phyloP scores from a whole-genome alignment of 2,797 vertebrate species.

The Takifugu rubripes region DNA sequence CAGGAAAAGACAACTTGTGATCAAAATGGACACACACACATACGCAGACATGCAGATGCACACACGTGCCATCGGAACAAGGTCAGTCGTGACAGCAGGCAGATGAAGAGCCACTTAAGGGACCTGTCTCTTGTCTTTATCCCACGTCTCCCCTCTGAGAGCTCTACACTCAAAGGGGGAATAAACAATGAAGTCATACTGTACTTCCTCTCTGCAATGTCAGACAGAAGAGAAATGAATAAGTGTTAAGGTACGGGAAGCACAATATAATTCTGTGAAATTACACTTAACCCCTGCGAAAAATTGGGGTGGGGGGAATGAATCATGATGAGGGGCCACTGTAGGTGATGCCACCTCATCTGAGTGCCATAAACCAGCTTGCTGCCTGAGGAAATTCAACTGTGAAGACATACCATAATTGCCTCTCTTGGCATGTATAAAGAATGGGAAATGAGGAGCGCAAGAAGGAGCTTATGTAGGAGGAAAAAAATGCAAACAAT shows the following conservation, averaged over 20 bases:
- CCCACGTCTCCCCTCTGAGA: conserved; percentile 35
- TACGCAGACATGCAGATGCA: conserved; percentile 23
- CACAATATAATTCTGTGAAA: conserved; percentile 30
- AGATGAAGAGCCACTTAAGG: conserved; percentile 65
- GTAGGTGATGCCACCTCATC: conserved; percentile 23
- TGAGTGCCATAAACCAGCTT: conserved; percentile 23
- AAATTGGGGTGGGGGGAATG: conserved; percentile 19
- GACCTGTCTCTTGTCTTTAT: conserved; percentile 55
- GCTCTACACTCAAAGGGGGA: conserved; percentile 29
- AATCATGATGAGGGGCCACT: conserved; percentile 14
- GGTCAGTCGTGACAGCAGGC: conserved; percentile 62
- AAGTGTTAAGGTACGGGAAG: conserved; percentile 29
- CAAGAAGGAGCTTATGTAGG: neutral
- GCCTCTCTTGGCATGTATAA: conserved; percentile 13
- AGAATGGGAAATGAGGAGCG: conserved; percentile 1
- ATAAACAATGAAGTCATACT: conserved; percentile 57
- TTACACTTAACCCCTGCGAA: conserved; percentile 31
- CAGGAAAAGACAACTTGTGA: neutral
- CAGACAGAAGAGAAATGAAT: conserved; percentile 42
- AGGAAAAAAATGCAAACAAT: neutral
- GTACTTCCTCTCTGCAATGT: conserved; percentile 22
- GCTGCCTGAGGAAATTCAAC: conserved; percentile 12
- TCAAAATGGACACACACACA: conserved; percentile 5
- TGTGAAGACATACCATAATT: conserved; percentile 22
- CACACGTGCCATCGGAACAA: conserved; percentile 44